phyloP scores from a whole-genome alignment of 1,140 invertebrate species.

The Pinna nobilis region DNA sequence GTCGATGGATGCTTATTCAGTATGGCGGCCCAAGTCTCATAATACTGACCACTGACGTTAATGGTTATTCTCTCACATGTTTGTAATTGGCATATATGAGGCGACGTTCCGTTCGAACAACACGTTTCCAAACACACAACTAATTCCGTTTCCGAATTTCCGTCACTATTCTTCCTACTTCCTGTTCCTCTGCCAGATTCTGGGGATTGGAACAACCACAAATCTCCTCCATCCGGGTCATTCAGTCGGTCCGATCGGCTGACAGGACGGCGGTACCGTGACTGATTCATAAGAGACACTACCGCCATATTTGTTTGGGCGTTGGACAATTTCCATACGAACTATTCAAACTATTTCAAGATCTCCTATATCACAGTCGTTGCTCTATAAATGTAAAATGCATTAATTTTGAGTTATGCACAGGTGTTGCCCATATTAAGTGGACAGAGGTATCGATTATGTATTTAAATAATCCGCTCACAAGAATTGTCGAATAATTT shows the following conservation, averaged over 20 bases:
- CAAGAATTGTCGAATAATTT: too few relatives aligned
- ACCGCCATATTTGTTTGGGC: slow-evolving; percentile 62
- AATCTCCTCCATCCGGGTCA: slow-evolving; percentile 57
- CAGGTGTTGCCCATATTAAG: too few relatives aligned
- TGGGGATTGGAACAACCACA: slow-evolving; percentile 55
- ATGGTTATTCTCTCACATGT: slow-evolving; percentile 84
- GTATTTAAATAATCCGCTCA: too few relatives aligned
- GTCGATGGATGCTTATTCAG: slow-evolving; percentile 99
- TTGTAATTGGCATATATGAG: slow-evolving; percentile 61
- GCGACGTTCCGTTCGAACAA: slow-evolving; percentile 35
- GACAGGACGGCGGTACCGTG: slow-evolving; percentile 62
- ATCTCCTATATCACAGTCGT: too few relatives aligned
- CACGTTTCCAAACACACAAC: slow-evolving; percentile 44
- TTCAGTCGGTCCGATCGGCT: slow-evolving; percentile 61
- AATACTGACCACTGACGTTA: slow-evolving; percentile 98
- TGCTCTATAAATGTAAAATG: too few relatives aligned
- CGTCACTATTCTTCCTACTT: slow-evolving; percentile 29
- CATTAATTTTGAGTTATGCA: too few relatives aligned
- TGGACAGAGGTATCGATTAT: too few relatives aligned
- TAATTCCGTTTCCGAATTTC: slow-evolving; percentile 34
- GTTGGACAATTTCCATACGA: too few relatives aligned
- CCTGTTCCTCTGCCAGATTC: slow-evolving; percentile 22
- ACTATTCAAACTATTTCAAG: too few relatives aligned
- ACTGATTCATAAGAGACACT: slow-evolving; percentile 65
- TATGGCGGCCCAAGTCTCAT: slow-evolving; percentile 97